Evolutionary conservation across 1,140 invertebrate species (phyloP), one percentile per base, ranked within the genome.

Genomic region (Drosophila nigromelanica): DNA sequence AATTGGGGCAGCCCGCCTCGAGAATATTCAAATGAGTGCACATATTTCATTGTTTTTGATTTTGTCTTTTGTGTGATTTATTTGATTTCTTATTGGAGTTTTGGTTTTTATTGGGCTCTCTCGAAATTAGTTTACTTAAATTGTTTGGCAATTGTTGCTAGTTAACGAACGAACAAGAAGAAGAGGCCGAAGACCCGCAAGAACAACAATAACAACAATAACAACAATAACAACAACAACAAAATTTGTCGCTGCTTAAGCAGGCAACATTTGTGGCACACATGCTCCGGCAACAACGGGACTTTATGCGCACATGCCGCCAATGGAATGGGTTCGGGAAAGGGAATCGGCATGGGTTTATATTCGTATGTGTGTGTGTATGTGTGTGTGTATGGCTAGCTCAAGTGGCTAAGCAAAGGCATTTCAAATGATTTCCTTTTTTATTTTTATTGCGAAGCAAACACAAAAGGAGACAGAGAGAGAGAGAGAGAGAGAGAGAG

Each of bases 201-300:
- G 10, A 60, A 68, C 37, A 64, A 66, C 45, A 58, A 61, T 30
- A 75, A 48, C 35, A 72, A 18, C 18, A 18, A 18, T 1, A 18
- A 18, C 18, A n/a, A 15, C 33, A 61, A 60, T 5, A 60, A 68
- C 37, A 64, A 66, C 45, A 58, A 61, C 35, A 75, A 48, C 27
- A 72, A 18, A 76, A 63, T 55, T 85, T 86, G 77, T 86, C 77
- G 77, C 67, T 55, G 56, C 50, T 42, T 42, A 40, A 37, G 45
- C 66, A 67, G 24, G 45, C 43, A 82, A 89, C 83, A 89, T 89
- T 89, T 89, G 83, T 77, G 83, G 77, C 63, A 89, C 83, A 89
- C 70, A 85, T 89, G 82, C 62, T 66, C 45, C 27, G 24, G 15
- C 37, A 37, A 18, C 40, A 54, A 54, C 42, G 67, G 64, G 48